These are phyloP conservation scores for Mastomys natalensis DNA, from an alignment of 2,113 vertebrate genomes.

Conservation along the genomic window DNA sequence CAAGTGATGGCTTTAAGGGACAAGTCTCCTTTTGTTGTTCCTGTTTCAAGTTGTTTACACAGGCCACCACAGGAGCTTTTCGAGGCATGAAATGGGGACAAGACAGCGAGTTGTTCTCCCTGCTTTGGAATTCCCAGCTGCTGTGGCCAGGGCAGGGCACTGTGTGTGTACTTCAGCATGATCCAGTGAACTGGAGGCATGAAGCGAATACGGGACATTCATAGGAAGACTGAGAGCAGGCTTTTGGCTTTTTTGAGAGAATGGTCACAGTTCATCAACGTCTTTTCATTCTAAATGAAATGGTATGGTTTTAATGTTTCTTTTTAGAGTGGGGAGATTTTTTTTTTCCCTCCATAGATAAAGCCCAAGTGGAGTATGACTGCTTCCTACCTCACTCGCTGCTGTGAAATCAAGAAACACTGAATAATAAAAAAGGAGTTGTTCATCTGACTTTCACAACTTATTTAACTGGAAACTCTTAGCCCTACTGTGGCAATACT, in stretches of 20 bases:
- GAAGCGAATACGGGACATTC: neutral
- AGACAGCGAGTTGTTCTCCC: neutral
- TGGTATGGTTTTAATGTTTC: conserved; percentile 57
- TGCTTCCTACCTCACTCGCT: neutral
- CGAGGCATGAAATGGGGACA: neutral
- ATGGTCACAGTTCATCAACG: conserved; percentile 66
- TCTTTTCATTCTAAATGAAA: conserved; percentile 69
- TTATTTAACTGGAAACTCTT: conserved; percentile 46
- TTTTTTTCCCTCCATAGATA: conserved; percentile 23
- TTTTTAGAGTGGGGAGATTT: neutral
- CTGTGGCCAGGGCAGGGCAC: neutral
- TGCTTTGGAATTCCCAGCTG: neutral
- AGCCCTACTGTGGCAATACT: conserved; percentile 33
- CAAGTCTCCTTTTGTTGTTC: neutral
- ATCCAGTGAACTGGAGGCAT: neutral
- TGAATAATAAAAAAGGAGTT: conserved; percentile 60
- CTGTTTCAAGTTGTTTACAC: neutral
- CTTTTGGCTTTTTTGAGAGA: conserved; percentile 56
- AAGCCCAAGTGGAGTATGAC: conserved; percentile 26
- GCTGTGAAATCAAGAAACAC: conserved; percentile 47
- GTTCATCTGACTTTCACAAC: conserved; percentile 59
- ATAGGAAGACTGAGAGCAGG: neutral
- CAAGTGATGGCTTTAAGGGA: neutral
- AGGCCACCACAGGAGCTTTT: neutral
- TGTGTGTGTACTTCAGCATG: neutral